Conservation (phyloP, 2,888 invertebrate species). For the Epinotia brunnichana region DNA sequence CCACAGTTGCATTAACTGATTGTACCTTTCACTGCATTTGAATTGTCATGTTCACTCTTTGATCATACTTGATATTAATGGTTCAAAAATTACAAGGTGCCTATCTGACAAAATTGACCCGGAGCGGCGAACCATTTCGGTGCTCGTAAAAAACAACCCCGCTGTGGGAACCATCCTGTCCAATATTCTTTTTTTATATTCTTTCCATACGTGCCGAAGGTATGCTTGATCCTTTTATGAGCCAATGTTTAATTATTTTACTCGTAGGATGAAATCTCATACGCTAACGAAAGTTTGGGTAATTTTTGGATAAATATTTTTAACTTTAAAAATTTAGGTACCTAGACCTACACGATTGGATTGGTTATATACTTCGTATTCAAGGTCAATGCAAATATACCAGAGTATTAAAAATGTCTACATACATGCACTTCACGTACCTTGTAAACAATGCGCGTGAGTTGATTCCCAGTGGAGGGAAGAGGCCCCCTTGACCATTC, state of each 20-base stretch:
- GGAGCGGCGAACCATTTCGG: conserved; percentile 59
- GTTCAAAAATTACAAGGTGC: conserved; percentile 75
- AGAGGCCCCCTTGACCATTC: background rate
- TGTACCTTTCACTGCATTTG: conserved; percentile 60
- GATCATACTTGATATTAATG: conserved; percentile 72
- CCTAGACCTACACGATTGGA: too few species aligned
- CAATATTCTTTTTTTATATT: conserved; percentile 53
- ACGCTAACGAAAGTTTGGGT: conserved; percentile 16
- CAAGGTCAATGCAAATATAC: background rate
- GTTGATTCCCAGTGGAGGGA: background rate
- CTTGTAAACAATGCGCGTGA: conserved; percentile 4
- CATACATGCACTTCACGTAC: background rate
- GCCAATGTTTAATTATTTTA: conserved; percentile 59
- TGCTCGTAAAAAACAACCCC: conserved; percentile 60
- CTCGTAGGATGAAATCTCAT: conserved; percentile 52
- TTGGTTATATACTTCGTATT: background rate
- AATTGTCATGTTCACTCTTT: conserved; percentile 67
- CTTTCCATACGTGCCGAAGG: conserved; percentile 57
- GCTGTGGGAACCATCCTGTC: conserved; percentile 74
- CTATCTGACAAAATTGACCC: conserved; percentile 69
- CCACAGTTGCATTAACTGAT: conserved; percentile 32
- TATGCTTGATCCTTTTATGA: conserved; percentile 63
- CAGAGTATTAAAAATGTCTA: background rate
- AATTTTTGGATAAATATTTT: background rate
- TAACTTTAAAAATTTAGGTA: too few species aligned